Evolutionary conservation across 2,888 invertebrate genomes (phyloP), one percentile per base, ranked within the genome.

Genomic region (Melanophora roralis): DNA sequence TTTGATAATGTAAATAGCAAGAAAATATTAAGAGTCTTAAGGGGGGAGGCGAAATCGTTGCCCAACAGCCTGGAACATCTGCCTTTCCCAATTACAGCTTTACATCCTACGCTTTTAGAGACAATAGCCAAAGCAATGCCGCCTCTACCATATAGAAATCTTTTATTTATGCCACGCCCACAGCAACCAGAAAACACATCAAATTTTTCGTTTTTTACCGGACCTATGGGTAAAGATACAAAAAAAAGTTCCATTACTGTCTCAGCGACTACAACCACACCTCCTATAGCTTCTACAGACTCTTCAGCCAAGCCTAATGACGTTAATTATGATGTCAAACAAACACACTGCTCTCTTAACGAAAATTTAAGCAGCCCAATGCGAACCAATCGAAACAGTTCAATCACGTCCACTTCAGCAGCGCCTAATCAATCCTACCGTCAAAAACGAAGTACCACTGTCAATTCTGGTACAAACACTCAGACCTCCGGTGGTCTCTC

Each of bases 81-180:
- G 74, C 82, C 88, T 21, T 85, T 86, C 65, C 85, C 84, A 14
- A 81, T 84, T 53, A 92, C 92, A 79, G 92, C 93, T 19, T 91
- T 94, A 23, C 94, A 94, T 86, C 94, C 94, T 0, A 91, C 94
- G 85, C 93, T 94, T 89, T 89, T 94, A 75, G 94, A 94, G 86
- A 94, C 94, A 51, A 94, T 94, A 93, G 92, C 93, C 62, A 92
- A 93, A 87, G 91, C 92, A 51, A 88, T 94, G 85, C 93, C 93
- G 34, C 93, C 93, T 34, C 89, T 94, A 83, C 91, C 92, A 19
- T 92, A 92, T 82, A 91, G 92, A 68, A 91, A 89, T 83, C 92
- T 91, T 57, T 85, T 87, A 86, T 85, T 90, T 83, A 92, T 91
- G 81, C 92, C 89, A 84, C 92, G 90, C 64, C 91, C 89, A 62